Evolutionary conservation across 2,888 invertebrate genomes (phyloP), one percentile per base, ranked within the genome.

Genomic region (Sphaerophoria rueppellii): DNA sequence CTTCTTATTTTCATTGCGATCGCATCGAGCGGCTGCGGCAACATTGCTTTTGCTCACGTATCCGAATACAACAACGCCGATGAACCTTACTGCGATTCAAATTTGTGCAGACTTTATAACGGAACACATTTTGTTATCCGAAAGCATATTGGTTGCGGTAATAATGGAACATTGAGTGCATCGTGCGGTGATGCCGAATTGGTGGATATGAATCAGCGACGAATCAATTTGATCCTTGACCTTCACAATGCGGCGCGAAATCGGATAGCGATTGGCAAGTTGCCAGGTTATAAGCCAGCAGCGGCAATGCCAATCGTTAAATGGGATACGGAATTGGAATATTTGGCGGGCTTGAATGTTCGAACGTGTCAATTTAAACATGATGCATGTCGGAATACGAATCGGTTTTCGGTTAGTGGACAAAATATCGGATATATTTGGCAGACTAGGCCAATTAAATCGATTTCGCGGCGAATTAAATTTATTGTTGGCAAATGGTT

Each of bases 361-460:
- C 89, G 89, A 70, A 89, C 89, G 2, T 91, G 91, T 60, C 88
- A 87, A 35, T 90, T 91, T 69, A 89, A 88, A 0, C 91, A 91
- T 67, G 91, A 91, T 86, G 61, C 87, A 50, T 91, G 91, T 79
- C 89, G 89, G 32, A 91, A 91, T 80, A 91, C 91, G 9, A 87
- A 88, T 6, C 88, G 88, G 9, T 91, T 88, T 82, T 82, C 69
- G 37, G 88, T 88, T 14, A 90, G 90, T 76, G 91, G 91, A 2
- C 91, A 91, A 83, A 91, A 91, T 87, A 91, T 91, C 58, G 91
- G 90, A 2, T 89, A 89, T 81, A 89, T 89, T 73, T 91, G 90
- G 90, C 90, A 90, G 70, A 88, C 88, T 16, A 89, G 89, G n/a
- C 88, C 89, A 35, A 90, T 91, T 73, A 89, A 89, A 52, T 90